Percentiles rank a stretch among this genome's conserved stretches.
These are phyloP conservation scores for Stichopus chloronotus DNA, from an alignment of 35 echinoderm and acorn worm genomes.

Conservation along the genomic window DNA sequence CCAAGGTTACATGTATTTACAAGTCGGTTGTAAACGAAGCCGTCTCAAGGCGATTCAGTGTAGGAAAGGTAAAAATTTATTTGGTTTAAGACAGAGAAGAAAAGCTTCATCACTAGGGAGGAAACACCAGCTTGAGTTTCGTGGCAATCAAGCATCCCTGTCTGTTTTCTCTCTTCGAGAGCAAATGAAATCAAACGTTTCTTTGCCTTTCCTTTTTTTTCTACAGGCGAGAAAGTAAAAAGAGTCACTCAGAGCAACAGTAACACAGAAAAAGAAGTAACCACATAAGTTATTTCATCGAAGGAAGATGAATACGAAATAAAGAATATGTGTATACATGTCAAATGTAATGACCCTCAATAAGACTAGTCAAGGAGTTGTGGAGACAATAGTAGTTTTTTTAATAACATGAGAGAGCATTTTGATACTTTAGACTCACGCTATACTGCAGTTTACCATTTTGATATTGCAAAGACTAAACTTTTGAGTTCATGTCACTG, in stretches of 20 bases:
- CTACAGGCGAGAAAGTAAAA: neutral
- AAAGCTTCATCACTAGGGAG: neutral
- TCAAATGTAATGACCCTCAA: neutral
- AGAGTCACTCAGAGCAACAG: neutral
- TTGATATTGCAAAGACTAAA: too few relatives aligned
- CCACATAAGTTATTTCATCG: neutral
- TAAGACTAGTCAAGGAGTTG: neutral
- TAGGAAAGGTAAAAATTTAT: conserved; percentile 6
- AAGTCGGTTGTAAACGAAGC: neutral
- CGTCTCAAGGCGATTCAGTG: neutral
- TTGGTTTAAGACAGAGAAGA: neutral
- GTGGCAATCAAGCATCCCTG: neutral
- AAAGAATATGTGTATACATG: neutral
- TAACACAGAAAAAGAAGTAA: neutral
- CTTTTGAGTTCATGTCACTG: too few relatives aligned
- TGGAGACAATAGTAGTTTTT: neutral
- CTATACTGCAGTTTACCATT: too few relatives aligned
- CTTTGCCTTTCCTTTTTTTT: neutral
- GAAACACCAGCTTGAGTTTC: neutral
- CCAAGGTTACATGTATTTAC: neutral
- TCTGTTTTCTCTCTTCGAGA: neutral
- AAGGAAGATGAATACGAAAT: neutral
- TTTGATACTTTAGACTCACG: neutral
- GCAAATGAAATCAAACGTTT: neutral
- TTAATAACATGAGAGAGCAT: neutral